These are phyloP conservation scores for Leistus spinibarbis DNA, from an alignment of 2,888 invertebrate genomes.

Conservation along the genomic window DNA sequence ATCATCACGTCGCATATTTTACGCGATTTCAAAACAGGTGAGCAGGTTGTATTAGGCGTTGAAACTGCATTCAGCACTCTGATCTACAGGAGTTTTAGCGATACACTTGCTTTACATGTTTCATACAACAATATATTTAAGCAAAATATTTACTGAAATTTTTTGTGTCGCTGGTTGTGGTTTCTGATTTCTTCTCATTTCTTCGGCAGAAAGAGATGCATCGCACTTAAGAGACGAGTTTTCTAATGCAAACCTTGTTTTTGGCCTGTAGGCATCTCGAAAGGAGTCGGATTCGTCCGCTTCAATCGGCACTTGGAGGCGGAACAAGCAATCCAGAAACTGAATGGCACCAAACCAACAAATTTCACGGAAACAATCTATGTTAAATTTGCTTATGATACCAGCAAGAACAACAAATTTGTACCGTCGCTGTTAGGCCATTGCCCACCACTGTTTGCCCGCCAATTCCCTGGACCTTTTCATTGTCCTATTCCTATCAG, in stretches of 20 bases:
- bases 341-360: conserved; percentile 87
- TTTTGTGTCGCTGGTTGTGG: not conserved
- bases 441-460: conserved; percentile 76
- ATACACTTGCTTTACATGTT: not conserved
- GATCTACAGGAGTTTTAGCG: not conserved
- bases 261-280: conserved; percentile 70
- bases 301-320: conserved; percentile 91
- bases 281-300: conserved; percentile 92
- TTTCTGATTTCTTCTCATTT: not conserved
- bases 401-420: conserved; percentile 83
- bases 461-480: conserved; percentile 83
- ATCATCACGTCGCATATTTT: conserved; percentile 96
- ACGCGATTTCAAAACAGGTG: conserved; percentile 94
- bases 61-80: not conserved
- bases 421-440: conserved; percentile 79
- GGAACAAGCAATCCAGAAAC: conserved; percentile 86
- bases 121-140: not conserved
- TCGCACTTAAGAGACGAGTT: conserved; percentile 4
- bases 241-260: conserved; percentile 36
- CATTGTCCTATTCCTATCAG: conserved; percentile 73
- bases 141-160: too few species aligned
- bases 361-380: conserved; percentile 88
- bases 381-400: conserved; percentile 93
- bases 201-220: not conserved
- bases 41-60: conserved; percentile 50